Percentiles rank a stretch among this genome's conserved stretches.
phyloP scores from a whole-genome alignment of 2,797 vertebrate genomes.

The Micropoecilia bifurca region DNA sequence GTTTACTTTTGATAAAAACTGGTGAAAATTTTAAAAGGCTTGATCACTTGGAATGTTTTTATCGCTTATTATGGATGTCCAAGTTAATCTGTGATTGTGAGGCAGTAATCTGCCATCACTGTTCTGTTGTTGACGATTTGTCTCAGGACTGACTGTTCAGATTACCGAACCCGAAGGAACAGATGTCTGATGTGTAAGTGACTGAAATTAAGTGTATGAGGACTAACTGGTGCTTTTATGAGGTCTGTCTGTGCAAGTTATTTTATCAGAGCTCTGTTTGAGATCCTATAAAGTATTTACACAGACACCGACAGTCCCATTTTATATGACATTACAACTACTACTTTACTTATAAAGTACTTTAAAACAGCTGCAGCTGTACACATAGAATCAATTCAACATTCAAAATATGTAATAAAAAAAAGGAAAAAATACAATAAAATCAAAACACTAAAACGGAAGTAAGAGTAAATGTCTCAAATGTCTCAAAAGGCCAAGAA shows the following conservation, averaged over 20 bases:
- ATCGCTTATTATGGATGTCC: constrained; percentile 10
- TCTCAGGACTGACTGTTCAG: constrained; percentile 1
- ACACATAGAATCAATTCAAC: too few relatives aligned
- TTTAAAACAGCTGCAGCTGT: too few relatives aligned
- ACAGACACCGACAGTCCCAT: not conserved
- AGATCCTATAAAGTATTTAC: not conserved
- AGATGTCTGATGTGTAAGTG: constrained; percentile 14
- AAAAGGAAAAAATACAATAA: too few relatives aligned
- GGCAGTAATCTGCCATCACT: not conserved
- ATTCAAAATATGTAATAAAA: too few relatives aligned
- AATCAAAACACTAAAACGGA: too few relatives aligned
- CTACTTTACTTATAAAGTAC: too few relatives aligned
- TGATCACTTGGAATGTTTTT: constrained; percentile 14
- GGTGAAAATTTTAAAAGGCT: not conserved
- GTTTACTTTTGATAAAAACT: not conserved
- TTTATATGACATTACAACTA: not conserved
- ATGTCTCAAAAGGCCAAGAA: too few relatives aligned
- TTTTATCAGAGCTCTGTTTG: not conserved
- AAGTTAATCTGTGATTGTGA: constrained; percentile 10
- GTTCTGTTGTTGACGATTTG: constrained; percentile 16
- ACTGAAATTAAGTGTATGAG: constrained; percentile 12
- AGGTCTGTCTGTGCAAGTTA: not conserved
- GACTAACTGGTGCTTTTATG: constrained; percentile 5
- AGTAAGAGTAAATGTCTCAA: too few relatives aligned
- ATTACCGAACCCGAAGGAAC: not conserved